phyloP scores from a whole-genome alignment of 1,140 invertebrate genomes.

The Hyposmocoma kahamanoa region DNA sequence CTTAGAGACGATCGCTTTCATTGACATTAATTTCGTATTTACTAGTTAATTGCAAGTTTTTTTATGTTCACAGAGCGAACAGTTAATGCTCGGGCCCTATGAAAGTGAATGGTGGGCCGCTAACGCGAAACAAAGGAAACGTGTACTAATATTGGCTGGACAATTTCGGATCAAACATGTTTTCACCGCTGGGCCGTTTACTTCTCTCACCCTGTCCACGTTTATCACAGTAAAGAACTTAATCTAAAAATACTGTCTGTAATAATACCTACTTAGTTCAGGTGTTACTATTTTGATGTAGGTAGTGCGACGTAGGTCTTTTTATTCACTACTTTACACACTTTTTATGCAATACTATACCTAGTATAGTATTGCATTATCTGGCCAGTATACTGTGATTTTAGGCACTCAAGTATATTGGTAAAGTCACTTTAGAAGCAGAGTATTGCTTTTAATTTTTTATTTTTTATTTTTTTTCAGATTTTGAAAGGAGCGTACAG shows the following conservation, averaged over 20 bases:
- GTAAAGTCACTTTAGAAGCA: too few relatives aligned
- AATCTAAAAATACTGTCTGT: too few relatives aligned
- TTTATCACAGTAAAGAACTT: conserved; percentile 47
- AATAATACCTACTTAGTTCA: too few relatives aligned
- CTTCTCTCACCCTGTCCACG: conserved; percentile 42
- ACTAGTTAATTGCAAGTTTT: not conserved
- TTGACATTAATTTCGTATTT: not conserved
- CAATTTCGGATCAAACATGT: conserved; percentile 37
- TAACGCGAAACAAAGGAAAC: conserved; percentile 20
- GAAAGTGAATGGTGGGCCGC: conserved; percentile 49
- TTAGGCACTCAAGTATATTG: too few relatives aligned
- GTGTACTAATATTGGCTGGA: conserved; percentile 32
- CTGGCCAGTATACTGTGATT: too few relatives aligned
- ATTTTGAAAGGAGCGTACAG: conserved; percentile 6
- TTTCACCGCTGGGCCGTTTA: conserved; percentile 52
- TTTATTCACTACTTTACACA: too few relatives aligned
- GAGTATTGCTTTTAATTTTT: not conserved
- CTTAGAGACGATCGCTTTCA: not conserved
- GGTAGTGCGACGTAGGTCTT: too few relatives aligned
- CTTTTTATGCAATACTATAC: too few relatives aligned
- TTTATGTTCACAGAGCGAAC: conserved; percentile 30
- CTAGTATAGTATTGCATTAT: too few relatives aligned
- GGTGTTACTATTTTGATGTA: too few relatives aligned
- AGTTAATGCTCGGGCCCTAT: conserved; percentile 38
- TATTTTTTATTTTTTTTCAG: too few relatives aligned